Evolutionary conservation across 1,140 invertebrate genomes (phyloP), one percentile per base, ranked within the genome.

Genomic region (Akabosia matsudoensis): DNA sequence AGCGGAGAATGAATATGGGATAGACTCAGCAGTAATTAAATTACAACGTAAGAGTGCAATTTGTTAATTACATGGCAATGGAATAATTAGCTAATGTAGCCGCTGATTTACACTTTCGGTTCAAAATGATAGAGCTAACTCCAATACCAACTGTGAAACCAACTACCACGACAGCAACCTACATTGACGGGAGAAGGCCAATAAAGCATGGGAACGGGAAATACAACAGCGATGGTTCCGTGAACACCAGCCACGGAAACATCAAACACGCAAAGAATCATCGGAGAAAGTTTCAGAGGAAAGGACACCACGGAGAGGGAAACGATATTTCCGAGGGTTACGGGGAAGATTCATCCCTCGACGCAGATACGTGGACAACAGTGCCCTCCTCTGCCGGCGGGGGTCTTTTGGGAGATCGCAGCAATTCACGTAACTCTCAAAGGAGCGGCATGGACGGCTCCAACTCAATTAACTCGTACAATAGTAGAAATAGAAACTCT

Each of bases 391-490:
- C 61, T 10, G 3, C 61, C 28, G 24, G 7, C 1, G 24, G 61
- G 1, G 10, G 28, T 30, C 7, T 7, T 7, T 56, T 13, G 54
- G 54, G 54, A 16, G 54, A 56, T 16, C 14, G 24, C 14, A 16
- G 10, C 24, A 67, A 31, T 67, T 31, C 24, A 1, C 24, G 28
- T 4, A 28, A 67, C 22, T 67, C 24, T n/a, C 61, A 67, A 67
- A 7, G 61, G 61, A 67, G 61, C 22, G 61, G 7, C 61, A 67
- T 30, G 28, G 61, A 67, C 7, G 61, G 61, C 30, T 67, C 61
- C 24, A 67, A 67, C 61, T 67, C 61, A 67, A 67, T 67, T 31
- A 61, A 61, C 54, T 61, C 54, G 13, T 61, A 67, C 22, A 67
- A 67, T 67, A 67, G 28, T 13, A 28, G 31, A 30, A 67, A 30